Evolutionary conservation across 2,113 vertebrate genomes (phyloP).

Genomic region (Epinephelus cyanopodus): DNA sequence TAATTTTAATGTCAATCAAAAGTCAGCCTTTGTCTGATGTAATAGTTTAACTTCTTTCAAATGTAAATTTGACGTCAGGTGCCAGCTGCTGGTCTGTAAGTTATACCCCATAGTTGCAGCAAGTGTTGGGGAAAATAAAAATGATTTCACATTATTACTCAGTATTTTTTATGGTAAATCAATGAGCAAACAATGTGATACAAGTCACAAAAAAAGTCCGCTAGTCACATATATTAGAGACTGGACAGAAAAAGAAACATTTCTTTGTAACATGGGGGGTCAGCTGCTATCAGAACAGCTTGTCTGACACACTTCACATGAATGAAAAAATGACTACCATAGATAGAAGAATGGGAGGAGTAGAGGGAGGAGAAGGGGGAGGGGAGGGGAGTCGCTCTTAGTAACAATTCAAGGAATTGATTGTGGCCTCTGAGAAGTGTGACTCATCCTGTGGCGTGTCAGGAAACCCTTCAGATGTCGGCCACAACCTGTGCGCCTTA

Average conservation of each 20-base stretch:
- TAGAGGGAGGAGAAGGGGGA: neutral
- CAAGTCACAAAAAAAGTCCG: neutral
- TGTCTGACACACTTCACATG: conserved; percentile 41
- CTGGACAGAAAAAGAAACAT: neutral
- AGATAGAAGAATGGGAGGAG: conserved; percentile 49
- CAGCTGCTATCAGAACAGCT: conserved; percentile 8
- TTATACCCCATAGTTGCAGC: neutral
- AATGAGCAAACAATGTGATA: neutral
- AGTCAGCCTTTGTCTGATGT: no score
- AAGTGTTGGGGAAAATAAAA: neutral
- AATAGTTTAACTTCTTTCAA: no score
- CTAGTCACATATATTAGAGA: neutral
- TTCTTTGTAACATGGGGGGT: neutral
- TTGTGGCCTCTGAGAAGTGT: conserved; percentile 79
- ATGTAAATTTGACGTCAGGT: no score
- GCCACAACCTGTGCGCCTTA: conserved; percentile 56
- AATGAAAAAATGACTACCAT: conserved; percentile 51
- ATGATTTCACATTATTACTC: neutral
- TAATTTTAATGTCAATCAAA: no score
- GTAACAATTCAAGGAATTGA: conserved; percentile 80
- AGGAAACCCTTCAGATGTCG: conserved; percentile 82
- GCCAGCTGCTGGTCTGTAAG: neutral
- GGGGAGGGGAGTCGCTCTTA: conserved; percentile 46
- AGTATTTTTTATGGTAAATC: neutral
- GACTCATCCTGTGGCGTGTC: conserved; percentile 75